phyloP scores from a whole-genome alignment of 2,888 invertebrate genomes.

The Psylliodes chrysocephalus region DNA sequence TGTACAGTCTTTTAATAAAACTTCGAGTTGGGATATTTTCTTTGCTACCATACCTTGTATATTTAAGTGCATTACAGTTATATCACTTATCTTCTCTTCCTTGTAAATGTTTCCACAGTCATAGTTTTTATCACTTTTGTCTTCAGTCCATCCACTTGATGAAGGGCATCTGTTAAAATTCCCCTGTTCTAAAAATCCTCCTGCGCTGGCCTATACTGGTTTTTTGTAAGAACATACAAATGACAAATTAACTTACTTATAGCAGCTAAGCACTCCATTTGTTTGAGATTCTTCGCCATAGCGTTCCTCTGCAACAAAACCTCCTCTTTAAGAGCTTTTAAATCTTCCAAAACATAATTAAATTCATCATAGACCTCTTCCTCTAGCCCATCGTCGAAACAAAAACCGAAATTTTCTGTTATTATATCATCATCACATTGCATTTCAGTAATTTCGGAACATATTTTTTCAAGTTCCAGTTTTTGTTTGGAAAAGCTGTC shows the following conservation, averaged over 20 bases:
- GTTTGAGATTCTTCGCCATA: constrained; percentile 64
- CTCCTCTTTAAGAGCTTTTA: constrained; percentile 70
- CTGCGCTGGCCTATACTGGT: too few species aligned
- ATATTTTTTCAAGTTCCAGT: constrained; percentile 74
- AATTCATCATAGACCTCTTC: constrained; percentile 73
- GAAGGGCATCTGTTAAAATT: too few species aligned
- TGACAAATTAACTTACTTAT: constrained; percentile 20
- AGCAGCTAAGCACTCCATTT: constrained; percentile 13
- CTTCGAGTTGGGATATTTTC: too few species aligned
- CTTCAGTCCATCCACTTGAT: too few species aligned
- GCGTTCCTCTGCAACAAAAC: constrained; percentile 65
- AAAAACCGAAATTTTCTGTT: constrained; percentile 72
- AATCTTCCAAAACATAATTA: constrained; percentile 71
- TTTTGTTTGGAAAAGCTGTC: constrained; percentile 77
- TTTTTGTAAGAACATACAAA: too few species aligned
- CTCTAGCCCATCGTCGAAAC: constrained; percentile 71
- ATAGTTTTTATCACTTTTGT: too few species aligned
- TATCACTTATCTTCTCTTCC: too few species aligned
- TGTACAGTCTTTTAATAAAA: too few species aligned
- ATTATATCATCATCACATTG: constrained; percentile 69
- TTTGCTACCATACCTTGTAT: too few species aligned
- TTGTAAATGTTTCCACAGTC: too few species aligned
- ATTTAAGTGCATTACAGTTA: too few species aligned
- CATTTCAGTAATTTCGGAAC: constrained; percentile 74
- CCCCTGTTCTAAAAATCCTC: too few species aligned